Evolutionary conservation across 2,113 vertebrate genomes (phyloP).

Genomic region (Eulemur rufifrons): DNA sequence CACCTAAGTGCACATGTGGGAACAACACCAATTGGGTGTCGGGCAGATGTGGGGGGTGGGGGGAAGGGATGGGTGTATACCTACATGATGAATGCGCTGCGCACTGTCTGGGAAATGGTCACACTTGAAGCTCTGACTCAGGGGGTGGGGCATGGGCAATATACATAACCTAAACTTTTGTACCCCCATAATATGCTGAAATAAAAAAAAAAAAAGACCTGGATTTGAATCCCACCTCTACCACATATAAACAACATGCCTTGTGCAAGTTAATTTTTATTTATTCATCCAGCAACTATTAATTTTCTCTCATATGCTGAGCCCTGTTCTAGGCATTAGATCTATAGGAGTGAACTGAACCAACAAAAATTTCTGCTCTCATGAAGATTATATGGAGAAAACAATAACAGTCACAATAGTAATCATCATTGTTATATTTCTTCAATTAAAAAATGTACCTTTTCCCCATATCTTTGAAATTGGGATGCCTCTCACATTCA

Average conservation of each 20-base stretch:
- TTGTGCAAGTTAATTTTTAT: neutral
- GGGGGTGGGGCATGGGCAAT: too few species aligned
- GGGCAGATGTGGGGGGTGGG: too few species aligned
- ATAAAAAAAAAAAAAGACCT: neutral
- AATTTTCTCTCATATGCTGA: neutral
- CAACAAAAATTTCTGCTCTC: neutral
- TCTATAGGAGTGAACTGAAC: neutral
- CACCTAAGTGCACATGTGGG: too few species aligned
- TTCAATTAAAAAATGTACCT: neutral
- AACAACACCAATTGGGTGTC: too few species aligned
- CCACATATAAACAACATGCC: neutral
- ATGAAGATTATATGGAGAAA: neutral
- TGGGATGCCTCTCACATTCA: neutral
- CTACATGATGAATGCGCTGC: too few species aligned
- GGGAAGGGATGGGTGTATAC: too few species aligned
- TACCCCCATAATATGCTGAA: too few species aligned
- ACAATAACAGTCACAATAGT: neutral
- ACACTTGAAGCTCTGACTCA: too few species aligned
- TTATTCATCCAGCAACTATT: neutral
- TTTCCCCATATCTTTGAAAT: neutral
- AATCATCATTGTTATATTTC: neutral
- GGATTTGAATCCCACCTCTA: neutral
- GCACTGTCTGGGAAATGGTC: too few species aligned
- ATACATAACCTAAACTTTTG: too few species aligned
- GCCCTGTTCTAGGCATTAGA: neutral